Evolutionary conservation across 1,140 invertebrate species (phyloP).

Genomic region (Dendrolimus kikuchii): DNA sequence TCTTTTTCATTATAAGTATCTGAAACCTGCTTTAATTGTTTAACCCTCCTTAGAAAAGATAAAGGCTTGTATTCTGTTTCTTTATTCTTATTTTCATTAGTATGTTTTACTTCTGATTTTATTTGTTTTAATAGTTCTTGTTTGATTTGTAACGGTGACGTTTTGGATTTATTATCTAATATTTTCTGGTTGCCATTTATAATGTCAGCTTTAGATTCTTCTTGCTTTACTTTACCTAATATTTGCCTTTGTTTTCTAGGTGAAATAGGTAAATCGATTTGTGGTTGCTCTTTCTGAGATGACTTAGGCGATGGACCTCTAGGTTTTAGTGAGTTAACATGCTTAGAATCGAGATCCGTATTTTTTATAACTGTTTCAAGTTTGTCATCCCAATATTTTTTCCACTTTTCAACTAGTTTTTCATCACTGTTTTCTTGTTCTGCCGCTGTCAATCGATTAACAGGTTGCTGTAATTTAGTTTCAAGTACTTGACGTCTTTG

Average conservation of each 20-base stretch:
- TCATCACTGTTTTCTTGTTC: constrained; percentile 15
- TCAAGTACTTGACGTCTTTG: constrained; percentile 18
- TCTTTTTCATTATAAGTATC: no score
- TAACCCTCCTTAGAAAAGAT: no score
- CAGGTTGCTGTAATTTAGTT: constrained; percentile 12
- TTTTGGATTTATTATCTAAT: no score
- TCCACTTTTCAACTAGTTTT: constrained; percentile 58
- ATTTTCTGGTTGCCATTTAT: no score
- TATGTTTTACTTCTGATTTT: no score
- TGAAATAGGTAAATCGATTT: not conserved
- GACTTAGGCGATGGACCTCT: not conserved
- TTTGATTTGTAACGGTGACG: no score
- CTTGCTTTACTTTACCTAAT: no score
- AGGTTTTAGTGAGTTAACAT: not conserved
- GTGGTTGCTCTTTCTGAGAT: not conserved
- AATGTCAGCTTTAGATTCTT: no score
- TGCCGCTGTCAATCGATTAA: not conserved
- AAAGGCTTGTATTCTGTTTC: no score
- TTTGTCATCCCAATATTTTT: constrained; percentile 59
- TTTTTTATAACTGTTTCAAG: constrained; percentile 23
- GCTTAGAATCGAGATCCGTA: constrained; percentile 20
- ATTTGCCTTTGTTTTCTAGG: not conserved
- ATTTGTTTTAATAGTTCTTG: no score
- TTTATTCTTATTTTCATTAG: no score
- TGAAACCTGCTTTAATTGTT: no score